Evolutionary conservation across 2,888 invertebrate species (phyloP), one percentile per base, ranked within the genome.

Genomic region (Liodrosophila aerea): DNA sequence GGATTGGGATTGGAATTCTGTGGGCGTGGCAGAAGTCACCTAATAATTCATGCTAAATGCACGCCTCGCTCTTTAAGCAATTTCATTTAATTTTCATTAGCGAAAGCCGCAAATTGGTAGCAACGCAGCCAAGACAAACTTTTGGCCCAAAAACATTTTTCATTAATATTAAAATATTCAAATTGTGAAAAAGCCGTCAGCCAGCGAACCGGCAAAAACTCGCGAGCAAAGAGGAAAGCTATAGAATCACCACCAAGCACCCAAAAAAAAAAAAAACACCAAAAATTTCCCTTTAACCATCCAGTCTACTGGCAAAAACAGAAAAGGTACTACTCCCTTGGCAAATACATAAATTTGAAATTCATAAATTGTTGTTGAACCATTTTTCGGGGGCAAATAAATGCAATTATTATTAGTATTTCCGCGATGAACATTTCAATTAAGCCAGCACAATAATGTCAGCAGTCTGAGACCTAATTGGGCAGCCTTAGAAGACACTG

Each of bases 161-260:
- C 82, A 80, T 80, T 72, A 84, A 80, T 80, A 80, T 80, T 80
- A 82, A 80, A 80, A 80, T 80, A 80, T 80, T 84, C 82, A 80
- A 80, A 84, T 82, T 65, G 62, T 58, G 73, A 62, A 59, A 58
- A 61, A 68, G 60, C 54, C 51, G 50, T 47, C 37, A 64, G 37
- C 39, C 63, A 51, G 29, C 27, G 43, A 29, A 34, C 29, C 39
- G 34, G 5, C 7, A 30, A 36, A 34, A 45, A 43, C 15, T 4
- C 1, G 12, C 11, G 7, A 2, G 18, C 7, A 11, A 13, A 11
- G 7, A 13, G 34, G 7, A 7, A 7, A 34, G 12, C 11, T 13
- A 9, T 13, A 3, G 18, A 22, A n/a, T n/a, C n/a, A n/a, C n/a
- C n/a, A n/a, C n/a, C 12, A 16, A 11, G 11, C 9, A 7, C n/a